Conservation (phyloP, 2,888 invertebrate species). For the Drosophila flavopinicola region DNA sequence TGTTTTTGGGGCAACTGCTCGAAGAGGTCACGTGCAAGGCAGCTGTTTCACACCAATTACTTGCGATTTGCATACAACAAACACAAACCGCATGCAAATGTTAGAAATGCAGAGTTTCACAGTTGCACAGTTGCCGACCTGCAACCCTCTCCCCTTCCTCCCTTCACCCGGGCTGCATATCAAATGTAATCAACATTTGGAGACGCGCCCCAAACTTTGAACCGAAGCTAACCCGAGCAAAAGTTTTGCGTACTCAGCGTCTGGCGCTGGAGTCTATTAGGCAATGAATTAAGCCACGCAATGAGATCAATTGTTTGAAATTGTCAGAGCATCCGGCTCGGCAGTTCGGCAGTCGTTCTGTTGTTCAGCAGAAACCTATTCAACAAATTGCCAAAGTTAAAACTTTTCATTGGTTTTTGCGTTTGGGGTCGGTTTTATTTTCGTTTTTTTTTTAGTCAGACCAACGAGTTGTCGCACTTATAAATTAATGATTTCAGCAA, state of each 20-base stretch:
- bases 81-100: conserved; percentile 74
- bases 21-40: conserved; percentile 66
- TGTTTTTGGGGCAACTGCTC: conserved; percentile 12
- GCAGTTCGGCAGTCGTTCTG: conserved; percentile 1
- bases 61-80: conserved; percentile 75
- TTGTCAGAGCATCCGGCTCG: conserved; percentile 38
- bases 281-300: conserved; percentile 78
- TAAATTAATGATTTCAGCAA: conserved; percentile 71
- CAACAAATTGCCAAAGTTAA: conserved; percentile 69
- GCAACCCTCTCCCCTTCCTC: background rate
- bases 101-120: conserved; percentile 54
- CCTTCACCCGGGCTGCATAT: conserved; percentile 64
- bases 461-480: conserved; percentile 52
- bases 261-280: conserved; percentile 64
- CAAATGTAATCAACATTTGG: conserved; percentile 77
- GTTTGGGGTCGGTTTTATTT: no score
- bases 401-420: conserved; percentile 64
- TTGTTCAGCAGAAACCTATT: conserved; percentile 56
- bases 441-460: conserved; percentile 11
- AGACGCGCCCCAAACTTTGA: conserved; percentile 28
- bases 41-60: conserved; percentile 80
- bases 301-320: conserved; percentile 77
- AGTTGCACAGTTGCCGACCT: conserved; percentile 25
- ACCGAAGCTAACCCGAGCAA: conserved; percentile 19
- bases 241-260: conserved; percentile 31